These are phyloP conservation scores for Eupithecia insigniata DNA, from an alignment of 2,888 invertebrate genomes.

Conservation along the genomic window DNA sequence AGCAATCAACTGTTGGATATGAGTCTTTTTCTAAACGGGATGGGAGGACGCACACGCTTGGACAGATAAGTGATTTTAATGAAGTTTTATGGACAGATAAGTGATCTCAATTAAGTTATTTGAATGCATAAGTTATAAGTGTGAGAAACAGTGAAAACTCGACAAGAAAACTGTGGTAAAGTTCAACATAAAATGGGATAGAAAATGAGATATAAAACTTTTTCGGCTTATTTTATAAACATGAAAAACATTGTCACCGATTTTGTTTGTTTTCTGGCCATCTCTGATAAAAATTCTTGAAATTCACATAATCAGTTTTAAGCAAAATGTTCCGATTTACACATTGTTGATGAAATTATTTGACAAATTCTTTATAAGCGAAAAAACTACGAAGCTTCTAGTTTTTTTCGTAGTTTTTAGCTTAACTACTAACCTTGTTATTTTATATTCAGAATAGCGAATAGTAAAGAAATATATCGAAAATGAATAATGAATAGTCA, in stretches of 20 bases:
- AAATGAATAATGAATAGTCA: background rate
- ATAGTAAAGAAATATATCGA: too few species aligned
- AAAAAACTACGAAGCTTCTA: background rate
- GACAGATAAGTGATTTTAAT: background rate
- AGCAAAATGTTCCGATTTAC: background rate
- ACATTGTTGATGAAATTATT: background rate
- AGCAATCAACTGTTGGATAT: background rate
- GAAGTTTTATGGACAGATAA: background rate
- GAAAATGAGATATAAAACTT: background rate
- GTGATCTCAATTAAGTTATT: too few species aligned
- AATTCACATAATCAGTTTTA: background rate
- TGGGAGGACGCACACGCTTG: background rate
- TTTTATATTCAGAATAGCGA: too few species aligned
- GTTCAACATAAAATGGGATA: background rate
- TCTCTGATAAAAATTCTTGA: background rate
- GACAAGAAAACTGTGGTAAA: background rate
- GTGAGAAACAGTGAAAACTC: slow-evolving; percentile 1
- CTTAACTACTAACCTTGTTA: too few species aligned
- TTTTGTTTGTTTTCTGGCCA: background rate
- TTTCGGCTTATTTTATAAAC: background rate
- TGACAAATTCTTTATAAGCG: background rate
- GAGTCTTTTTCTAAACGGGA: background rate
- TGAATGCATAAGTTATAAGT: background rate
- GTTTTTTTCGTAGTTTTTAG: too few species aligned
- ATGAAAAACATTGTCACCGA: background rate